Evolutionary conservation across 2,797 vertebrate species (phyloP).

Genomic region (Rhinophrynus dorsalis): DNA sequence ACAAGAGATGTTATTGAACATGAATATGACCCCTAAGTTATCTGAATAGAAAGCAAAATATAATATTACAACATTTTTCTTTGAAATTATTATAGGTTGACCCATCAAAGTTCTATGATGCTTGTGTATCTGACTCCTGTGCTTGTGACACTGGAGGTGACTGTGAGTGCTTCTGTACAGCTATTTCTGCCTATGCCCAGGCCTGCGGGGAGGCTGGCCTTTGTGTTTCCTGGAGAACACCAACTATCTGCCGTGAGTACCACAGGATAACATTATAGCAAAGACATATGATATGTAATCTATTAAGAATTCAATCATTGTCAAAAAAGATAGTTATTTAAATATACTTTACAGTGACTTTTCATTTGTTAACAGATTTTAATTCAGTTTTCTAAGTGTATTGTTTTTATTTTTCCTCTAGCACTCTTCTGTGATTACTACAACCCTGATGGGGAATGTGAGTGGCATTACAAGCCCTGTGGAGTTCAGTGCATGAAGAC

Average conservation of each 20-base stretch:
- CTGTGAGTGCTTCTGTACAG: constrained; percentile 90
- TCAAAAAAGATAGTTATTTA: too few species aligned
- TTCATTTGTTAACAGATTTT: background rate
- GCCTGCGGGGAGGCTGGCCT: constrained; percentile 79
- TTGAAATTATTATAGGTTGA: constrained; percentile 82
- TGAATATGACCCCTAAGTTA: too few species aligned
- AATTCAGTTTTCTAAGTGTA: background rate
- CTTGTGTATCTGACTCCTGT: constrained; percentile 88
- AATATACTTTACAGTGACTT: too few species aligned
- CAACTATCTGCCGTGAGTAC: constrained; percentile 86
- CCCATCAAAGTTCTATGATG: constrained; percentile 78
- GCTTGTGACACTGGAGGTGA: constrained; percentile 89
- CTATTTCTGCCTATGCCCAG: constrained; percentile 84
- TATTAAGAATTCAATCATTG: too few species aligned
- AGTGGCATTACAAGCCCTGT: constrained; percentile 90
- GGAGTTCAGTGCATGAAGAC: constrained; percentile 84
- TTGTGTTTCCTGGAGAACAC: constrained; percentile 84
- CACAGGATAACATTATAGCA: background rate
- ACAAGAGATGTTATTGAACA: too few species aligned
- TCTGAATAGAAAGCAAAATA: too few species aligned
- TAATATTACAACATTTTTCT: too few species aligned
- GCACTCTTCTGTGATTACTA: constrained; percentile 94
- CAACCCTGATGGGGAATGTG: constrained; percentile 74
- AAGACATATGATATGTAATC: too few species aligned
- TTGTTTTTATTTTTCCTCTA: constrained; percentile 54